A percentile compares a stretch with the other conserved stretches of the same genome.
Evolutionary conservation across 1,140 invertebrate species (phyloP).

Genomic region (Drosophila sucinea): DNA sequence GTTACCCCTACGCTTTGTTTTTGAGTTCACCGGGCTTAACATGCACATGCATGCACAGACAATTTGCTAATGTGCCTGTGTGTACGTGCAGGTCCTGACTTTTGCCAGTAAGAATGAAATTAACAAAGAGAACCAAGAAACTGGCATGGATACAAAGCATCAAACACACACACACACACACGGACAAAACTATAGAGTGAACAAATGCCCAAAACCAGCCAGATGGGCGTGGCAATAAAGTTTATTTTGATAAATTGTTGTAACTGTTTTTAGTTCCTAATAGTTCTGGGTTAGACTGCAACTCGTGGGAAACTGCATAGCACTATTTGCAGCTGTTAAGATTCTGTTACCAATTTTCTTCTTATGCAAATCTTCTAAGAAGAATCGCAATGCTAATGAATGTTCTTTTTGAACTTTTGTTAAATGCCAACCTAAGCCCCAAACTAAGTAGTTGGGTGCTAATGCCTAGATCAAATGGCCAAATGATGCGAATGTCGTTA

Average conservation of each 20-base stretch:
- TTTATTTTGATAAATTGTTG: constrained; percentile 55
- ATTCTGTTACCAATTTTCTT: constrained; percentile 21
- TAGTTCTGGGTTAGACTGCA: constrained; percentile 28
- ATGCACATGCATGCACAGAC: constrained; percentile 44
- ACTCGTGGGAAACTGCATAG: constrained; percentile 51
- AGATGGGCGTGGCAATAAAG: constrained; percentile 61
- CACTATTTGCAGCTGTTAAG: constrained; percentile 46
- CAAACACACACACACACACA: neutral
- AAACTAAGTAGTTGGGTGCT: constrained; percentile 60
- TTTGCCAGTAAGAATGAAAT: constrained; percentile 55
- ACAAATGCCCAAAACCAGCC: constrained; percentile 47
- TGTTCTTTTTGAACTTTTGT: neutral
- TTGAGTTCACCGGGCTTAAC: constrained; percentile 45
- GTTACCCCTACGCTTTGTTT: constrained; percentile 22
- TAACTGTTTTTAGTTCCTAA: constrained; percentile 62
- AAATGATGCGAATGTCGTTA: constrained; percentile 42
- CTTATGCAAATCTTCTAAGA: constrained; percentile 60
- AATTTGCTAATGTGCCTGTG: constrained; percentile 70
- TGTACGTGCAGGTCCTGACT: constrained; percentile 66
- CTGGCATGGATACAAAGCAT: neutral
- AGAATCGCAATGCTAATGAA: constrained; percentile 63
- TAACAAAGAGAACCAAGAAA: constrained; percentile 36
- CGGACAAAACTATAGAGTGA: constrained; percentile 45
- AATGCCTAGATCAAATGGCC: constrained; percentile 52
- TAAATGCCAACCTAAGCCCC: constrained; percentile 16